Percentiles rank a stretch among this genome's conserved stretches.
Conservation (phyloP, 64 coral and sea anemone species). For the Orbicella faveolata region DNA sequence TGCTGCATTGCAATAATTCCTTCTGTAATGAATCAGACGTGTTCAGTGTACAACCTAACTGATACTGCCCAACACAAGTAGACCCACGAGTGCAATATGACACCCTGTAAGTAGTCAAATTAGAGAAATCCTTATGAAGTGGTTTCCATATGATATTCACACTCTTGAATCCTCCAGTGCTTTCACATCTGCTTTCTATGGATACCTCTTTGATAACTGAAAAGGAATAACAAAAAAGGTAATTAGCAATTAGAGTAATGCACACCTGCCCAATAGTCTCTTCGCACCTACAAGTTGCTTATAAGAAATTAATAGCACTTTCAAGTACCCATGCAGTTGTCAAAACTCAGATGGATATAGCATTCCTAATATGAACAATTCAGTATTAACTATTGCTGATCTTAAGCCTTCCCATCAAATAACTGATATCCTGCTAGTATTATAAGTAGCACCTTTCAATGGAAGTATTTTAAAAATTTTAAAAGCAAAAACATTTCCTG, state of each 20-base stretch:
- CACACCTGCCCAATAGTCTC: too few species aligned
- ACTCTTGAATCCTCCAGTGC: not conserved
- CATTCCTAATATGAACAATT: too few species aligned
- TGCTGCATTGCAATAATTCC: not conserved
- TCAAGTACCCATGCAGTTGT: too few species aligned
- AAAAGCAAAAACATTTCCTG: too few species aligned
- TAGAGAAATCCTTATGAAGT: not conserved
- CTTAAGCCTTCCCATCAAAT: too few species aligned
- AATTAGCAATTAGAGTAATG: not conserved
- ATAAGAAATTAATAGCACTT: too few species aligned
- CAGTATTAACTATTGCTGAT: too few species aligned
- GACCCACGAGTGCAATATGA: not conserved
- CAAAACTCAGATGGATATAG: too few species aligned
- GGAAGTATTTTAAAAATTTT: too few species aligned
- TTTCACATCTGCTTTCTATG: not conserved
- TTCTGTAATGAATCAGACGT: not conserved
- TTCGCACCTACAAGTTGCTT: too few species aligned
- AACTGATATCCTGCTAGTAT: too few species aligned
- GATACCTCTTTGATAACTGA: not conserved
- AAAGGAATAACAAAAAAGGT: not conserved
- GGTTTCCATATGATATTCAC: slow-evolving; percentile 16
- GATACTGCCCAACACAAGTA: not conserved
- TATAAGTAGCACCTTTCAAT: too few species aligned
- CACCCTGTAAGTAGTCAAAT: not conserved
- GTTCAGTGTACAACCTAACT: slow-evolving; percentile 4